Conservation (phyloP, 2,113 vertebrate genomes). For the Dryoscopus gambensis region DNA sequence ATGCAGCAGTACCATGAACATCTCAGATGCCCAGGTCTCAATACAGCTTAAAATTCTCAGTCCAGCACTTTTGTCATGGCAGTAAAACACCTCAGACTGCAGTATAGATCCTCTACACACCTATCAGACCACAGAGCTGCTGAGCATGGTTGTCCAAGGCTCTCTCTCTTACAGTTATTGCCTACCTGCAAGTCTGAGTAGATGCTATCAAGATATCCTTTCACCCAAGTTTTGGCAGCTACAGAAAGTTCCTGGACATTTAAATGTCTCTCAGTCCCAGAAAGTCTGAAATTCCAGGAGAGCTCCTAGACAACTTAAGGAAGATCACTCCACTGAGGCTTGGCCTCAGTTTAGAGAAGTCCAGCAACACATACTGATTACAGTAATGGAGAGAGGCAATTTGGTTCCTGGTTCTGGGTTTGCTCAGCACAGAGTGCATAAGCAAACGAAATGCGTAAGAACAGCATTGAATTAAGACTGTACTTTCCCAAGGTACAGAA, state of each 20-base stretch:
- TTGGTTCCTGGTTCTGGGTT: neutral
- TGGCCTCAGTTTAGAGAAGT: neutral
- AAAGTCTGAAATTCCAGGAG: neutral
- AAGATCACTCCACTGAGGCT: neutral
- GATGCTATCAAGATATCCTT: neutral
- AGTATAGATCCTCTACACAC: neutral
- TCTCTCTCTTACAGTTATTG: neutral
- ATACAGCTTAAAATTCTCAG: neutral
- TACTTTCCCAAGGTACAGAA: neutral
- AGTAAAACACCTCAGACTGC: neutral
- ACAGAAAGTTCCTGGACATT: neutral
- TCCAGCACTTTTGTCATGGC: neutral
- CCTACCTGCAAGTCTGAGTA: neutral
- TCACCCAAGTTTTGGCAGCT: neutral
- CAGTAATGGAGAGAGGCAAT: neutral
- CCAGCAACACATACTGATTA: neutral
- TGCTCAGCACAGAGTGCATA: neutral
- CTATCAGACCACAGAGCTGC: neutral
- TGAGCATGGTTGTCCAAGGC: neutral
- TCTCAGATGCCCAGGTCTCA: neutral
- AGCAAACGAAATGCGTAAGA: neutral
- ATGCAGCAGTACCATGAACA: neutral
- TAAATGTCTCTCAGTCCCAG: neutral
- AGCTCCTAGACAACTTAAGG: neutral
- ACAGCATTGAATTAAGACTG: neutral